phyloP scores from a whole-genome alignment of 2,113 vertebrate species.

The Glareola pratincola region DNA sequence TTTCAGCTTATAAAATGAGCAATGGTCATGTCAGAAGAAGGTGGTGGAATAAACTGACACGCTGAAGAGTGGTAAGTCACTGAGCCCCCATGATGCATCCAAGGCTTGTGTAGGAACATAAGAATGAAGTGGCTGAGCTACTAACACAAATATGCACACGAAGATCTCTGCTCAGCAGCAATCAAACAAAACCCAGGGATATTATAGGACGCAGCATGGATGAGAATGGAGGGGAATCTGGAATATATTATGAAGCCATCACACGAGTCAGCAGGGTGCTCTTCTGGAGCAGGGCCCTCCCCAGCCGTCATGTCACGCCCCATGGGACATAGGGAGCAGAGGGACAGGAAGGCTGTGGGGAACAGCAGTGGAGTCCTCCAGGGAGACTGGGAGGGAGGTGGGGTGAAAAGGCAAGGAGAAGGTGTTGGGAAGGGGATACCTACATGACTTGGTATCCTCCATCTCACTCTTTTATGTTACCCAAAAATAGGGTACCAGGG shows the following conservation, averaged over 20 bases:
- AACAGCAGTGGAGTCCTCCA: background rate
- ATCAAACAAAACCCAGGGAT: background rate
- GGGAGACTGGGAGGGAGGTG: background rate
- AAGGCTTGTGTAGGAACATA: slow-evolving; percentile 17
- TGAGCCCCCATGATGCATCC: background rate
- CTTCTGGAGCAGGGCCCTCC: rapidly evolving
- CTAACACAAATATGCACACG: background rate
- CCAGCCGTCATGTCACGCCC: rapidly evolving
- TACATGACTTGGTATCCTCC: background rate
- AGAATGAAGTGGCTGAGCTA: background rate
- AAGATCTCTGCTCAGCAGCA: slow-evolving; percentile 7
- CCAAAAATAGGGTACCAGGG: background rate
- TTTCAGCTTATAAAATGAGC: background rate
- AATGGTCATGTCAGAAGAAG: background rate
- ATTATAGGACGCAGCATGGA: background rate
- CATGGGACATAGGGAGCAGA: background rate
- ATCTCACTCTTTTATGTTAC: background rate
- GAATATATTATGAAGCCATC: background rate
- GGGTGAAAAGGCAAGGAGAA: background rate
- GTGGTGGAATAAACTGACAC: background rate
- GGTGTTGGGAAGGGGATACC: background rate
- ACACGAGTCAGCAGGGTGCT: background rate
- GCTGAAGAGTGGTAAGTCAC: background rate
- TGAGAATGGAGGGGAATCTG: background rate
- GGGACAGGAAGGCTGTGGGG: background rate